Base-by-base conservation (phyloP, 1,140 invertebrate species). In the Rhyzopertha dominica region DNA sequence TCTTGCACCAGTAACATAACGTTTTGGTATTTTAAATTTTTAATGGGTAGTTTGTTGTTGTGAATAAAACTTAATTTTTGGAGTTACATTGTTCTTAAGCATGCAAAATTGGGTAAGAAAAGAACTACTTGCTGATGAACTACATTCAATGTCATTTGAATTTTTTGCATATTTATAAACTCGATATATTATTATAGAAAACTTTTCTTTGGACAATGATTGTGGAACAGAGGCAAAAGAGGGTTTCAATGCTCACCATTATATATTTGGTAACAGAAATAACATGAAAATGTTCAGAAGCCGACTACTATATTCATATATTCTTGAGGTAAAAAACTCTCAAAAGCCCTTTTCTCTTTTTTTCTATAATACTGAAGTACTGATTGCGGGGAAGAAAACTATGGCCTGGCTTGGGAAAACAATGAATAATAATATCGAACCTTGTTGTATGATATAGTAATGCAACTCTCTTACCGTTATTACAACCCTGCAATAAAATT, bases 1-100 rank as follows among this genome's bases (percentile, higher is more conserved):
- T 46, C 34, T 7, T 46, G 13, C 16, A 35, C 43, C 14, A 46
- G 17, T 24, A 46, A 25, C 43, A 46, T 46, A 38, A 38, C 34
- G 24, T 38, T 46, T 46, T 39, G 4, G 39, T 46, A 46, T 46
- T 46, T 46, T 19, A 28, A 25, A 46, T 37, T 9, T 46, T 44
- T 37, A 5, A 37, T 10, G 7, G 42, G 14, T 18, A 44, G 23
- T 17, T 25, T 44, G 37, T 22, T 19, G 9, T 12, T 10, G 22
- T 44, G 37, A 44, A 43, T 10, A 23, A 13, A 2, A 38, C 28
- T 45, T 45, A 38, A 45, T n/a, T 25, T 38, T 7, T 8, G 9
- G 10, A 18, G 37, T 39, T 19, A 14, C 8, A 17, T 46, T 10
- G 8, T 25, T 25, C 12, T 23, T 3, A 8, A 37, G 7, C 32